Percentiles rank a stretch among this genome's conserved stretches.
Evolutionary conservation across 2,888 invertebrate species (phyloP).

Genomic region (Venusia cambrica): DNA sequence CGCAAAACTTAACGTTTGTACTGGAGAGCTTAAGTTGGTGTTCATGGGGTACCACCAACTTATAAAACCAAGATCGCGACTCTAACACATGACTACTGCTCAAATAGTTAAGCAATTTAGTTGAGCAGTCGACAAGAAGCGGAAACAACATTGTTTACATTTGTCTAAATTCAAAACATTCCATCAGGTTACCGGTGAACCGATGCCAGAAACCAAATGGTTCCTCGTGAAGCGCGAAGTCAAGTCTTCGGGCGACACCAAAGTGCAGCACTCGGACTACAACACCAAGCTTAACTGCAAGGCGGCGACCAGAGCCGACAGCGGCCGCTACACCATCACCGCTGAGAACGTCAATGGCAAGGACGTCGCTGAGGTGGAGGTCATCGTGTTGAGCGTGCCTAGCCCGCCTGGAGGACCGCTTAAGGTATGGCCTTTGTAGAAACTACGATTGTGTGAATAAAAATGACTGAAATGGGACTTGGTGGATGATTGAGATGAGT

Average conservation of each 20-base stretch:
- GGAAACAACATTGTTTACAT: too few relatives aligned
- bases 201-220: constrained; percentile 97
- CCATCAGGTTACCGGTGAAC: constrained; percentile 88
- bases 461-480: too few relatives aligned
- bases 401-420: constrained; percentile 95
- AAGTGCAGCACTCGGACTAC: constrained; percentile 91
- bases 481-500: too few relatives aligned
- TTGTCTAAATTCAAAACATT: neutral
- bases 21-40: too few relatives aligned
- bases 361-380: constrained; percentile 95
- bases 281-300: constrained; percentile 91
- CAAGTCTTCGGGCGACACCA: constrained; percentile 86
- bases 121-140: too few relatives aligned
- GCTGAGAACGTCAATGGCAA: constrained; percentile 97
- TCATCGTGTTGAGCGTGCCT: constrained; percentile 93
- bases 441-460: too few relatives aligned
- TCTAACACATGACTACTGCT: too few relatives aligned
- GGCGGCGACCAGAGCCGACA: constrained; percentile 90
- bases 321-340: constrained; percentile 93
- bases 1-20: too few relatives aligned
- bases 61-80: too few relatives aligned
- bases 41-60: too few relatives aligned
- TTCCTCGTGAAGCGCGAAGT: constrained; percentile 90
- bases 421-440: constrained; percentile 79
- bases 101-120: too few relatives aligned